Conservation (phyloP, 2,888 invertebrate genomes). For the Tetropium fuscum region DNA sequence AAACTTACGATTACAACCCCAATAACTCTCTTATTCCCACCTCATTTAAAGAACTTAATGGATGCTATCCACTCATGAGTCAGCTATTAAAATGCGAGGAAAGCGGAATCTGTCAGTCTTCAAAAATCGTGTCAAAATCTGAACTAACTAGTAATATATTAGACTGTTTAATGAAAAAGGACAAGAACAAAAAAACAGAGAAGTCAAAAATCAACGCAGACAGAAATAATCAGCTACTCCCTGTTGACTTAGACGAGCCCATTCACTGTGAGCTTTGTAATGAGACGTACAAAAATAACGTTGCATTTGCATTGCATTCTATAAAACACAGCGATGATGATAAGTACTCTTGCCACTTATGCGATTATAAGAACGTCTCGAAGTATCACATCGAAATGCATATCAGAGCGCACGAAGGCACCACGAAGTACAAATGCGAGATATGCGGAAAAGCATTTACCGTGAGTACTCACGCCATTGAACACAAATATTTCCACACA, state of each 20-base stretch:
- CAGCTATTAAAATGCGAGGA: not conserved
- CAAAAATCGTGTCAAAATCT: not conserved
- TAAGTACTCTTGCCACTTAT: conserved; percentile 28
- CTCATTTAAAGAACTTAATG: conserved; percentile 33
- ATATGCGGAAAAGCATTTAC: conserved; percentile 53
- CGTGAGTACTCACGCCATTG: conserved; percentile 67
- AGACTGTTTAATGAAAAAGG: conserved; percentile 38
- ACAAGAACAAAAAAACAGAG: conserved; percentile 31
- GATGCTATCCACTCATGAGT: conserved; percentile 10
- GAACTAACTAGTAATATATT: conserved; percentile 36
- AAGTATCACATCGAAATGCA: conserved; percentile 27
- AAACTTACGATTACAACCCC: conserved; percentile 24
- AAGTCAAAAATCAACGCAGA: conserved; percentile 23
- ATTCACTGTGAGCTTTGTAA: conserved; percentile 70
- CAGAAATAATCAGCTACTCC: conserved; percentile 33
- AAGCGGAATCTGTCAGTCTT: not conserved
- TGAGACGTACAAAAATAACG: conserved; percentile 61
- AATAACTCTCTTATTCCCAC: conserved; percentile 20
- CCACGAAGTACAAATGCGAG: conserved; percentile 38
- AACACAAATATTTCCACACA: conserved; percentile 66
- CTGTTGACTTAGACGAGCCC: conserved; percentile 57
- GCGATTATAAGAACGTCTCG: conserved; percentile 18
- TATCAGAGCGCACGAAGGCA: conserved; percentile 24
- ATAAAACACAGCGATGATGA: conserved; percentile 16
- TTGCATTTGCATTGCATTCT: conserved; percentile 26